phyloP scores from a whole-genome alignment of 2,888 invertebrate species.

The Papilio demoleus region DNA sequence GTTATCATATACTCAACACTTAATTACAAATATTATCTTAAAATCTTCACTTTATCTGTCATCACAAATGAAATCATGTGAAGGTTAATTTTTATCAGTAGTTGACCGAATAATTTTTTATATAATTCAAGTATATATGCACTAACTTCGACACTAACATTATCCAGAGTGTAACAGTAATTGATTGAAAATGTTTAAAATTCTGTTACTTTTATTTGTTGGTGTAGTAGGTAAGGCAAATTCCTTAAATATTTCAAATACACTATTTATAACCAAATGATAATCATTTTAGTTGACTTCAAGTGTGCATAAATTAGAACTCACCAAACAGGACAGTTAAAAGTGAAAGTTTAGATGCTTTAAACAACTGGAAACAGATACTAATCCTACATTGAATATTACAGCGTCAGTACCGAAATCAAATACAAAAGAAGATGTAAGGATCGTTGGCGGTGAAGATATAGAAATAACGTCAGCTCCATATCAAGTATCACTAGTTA shows the following conservation, averaged over 20 bases:
- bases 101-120: constrained; percentile 64
- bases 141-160: constrained; percentile 40
- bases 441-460: constrained; percentile 76
- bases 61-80: constrained; percentile 64
- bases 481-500: constrained; percentile 74
- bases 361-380: no score
- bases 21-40: constrained; percentile 41
- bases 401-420: constrained; percentile 9
- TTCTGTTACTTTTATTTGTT: not conserved
- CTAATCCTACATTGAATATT: constrained; percentile 1
- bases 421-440: constrained; percentile 45
- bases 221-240: constrained; percentile 31
- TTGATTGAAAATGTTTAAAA: constrained; percentile 22
- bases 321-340: no score
- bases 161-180: not conserved
- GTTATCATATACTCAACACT: constrained; percentile 42
- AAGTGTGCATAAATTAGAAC: no score
- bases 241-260: not conserved
- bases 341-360: no score
- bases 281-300: no score
- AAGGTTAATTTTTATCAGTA: constrained; percentile 64
- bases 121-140: constrained; percentile 60
- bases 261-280: no score
- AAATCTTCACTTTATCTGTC: constrained; percentile 49
- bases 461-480: constrained; percentile 75